Evolutionary conservation across 1,140 invertebrate species (phyloP).

Genomic region (Drosophila pseudoobscura): DNA sequence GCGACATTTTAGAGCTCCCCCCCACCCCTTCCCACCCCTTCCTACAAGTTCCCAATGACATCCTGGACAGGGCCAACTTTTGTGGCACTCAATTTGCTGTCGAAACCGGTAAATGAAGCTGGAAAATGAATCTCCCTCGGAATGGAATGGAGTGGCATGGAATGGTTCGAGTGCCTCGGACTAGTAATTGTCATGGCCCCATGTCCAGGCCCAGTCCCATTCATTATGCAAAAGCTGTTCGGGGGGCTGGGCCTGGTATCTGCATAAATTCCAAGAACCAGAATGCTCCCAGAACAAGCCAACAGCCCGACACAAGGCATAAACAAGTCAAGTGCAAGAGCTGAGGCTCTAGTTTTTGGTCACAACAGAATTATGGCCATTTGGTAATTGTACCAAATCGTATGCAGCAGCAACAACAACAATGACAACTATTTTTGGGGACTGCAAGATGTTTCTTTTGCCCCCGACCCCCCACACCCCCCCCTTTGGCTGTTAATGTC

Average conservation of each 20-base stretch:
- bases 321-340: constrained; percentile 67
- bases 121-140: constrained; percentile 10
- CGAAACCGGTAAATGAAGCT: constrained; percentile 9
- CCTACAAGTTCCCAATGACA: constrained; percentile 14
- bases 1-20: constrained; percentile 11
- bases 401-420: constrained; percentile 22
- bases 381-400: constrained; percentile 61
- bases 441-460: constrained; percentile 24
- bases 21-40: neutral
- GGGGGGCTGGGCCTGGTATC: neutral
- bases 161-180: constrained; percentile 25
- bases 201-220: constrained; percentile 25
- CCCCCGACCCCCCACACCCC: too few species aligned
- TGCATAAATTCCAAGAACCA: constrained; percentile 36
- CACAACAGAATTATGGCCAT: constrained; percentile 51
- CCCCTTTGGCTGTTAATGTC: neutral
- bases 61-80: constrained; percentile 44
- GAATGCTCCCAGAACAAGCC: neutral
- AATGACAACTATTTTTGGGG: constrained; percentile 41
- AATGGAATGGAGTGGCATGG: too few species aligned
- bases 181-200: constrained; percentile 23
- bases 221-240: constrained; percentile 55
- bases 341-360: constrained; percentile 41
- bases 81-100: constrained; percentile 52
- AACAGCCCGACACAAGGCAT: constrained; percentile 18